Percentiles rank a stretch among this genome's conserved stretches.
Conservation (phyloP, 2,113 vertebrate species). For the Trichomycterus rosablanca region DNA sequence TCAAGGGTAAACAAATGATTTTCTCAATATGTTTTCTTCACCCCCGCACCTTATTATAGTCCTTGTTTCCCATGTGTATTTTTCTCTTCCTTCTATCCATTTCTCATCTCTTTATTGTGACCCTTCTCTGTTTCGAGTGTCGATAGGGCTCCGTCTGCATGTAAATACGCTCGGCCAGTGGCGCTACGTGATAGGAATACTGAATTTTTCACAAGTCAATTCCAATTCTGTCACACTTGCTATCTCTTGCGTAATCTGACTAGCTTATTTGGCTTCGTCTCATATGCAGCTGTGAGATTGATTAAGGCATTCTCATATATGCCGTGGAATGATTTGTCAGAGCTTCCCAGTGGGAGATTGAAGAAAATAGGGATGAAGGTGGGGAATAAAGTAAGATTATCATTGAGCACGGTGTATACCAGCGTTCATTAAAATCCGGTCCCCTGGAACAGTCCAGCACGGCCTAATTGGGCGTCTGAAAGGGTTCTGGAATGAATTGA, state of each 20-base stretch:
- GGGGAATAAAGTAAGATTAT: slow-evolving; percentile 29
- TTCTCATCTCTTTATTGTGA: slow-evolving; percentile 29
- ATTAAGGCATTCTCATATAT: slow-evolving; percentile 40
- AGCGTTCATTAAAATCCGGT: slow-evolving; percentile 42
- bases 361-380: slow-evolving; percentile 7
- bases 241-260: slow-evolving; percentile 17
- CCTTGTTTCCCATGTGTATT: slow-evolving; percentile 15
- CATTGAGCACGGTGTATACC: slow-evolving; percentile 22
- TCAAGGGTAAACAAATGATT: slow-evolving; percentile 33
- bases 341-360: slow-evolving; percentile 18
- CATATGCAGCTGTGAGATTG: slow-evolving; percentile 28
- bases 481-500: slow-evolving; percentile 39
- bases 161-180: slow-evolving; percentile 44
- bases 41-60: slow-evolving; percentile 11
- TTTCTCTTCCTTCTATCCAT: not conserved
- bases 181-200: slow-evolving; percentile 39
- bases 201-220: slow-evolving; percentile 45
- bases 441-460: slow-evolving; percentile 25
- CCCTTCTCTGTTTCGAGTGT: slow-evolving; percentile 28
- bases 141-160: slow-evolving; percentile 33
- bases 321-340: slow-evolving; percentile 27
- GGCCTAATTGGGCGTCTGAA: slow-evolving; percentile 45
- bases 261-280: slow-evolving; percentile 8
- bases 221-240: slow-evolving; percentile 19
- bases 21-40: slow-evolving; percentile 9